These are phyloP conservation scores for fruit fly (Drosophila melanogaster) DNA, from an alignment of 1,140 invertebrate genomes.

Conservation along the genomic window DNA sequence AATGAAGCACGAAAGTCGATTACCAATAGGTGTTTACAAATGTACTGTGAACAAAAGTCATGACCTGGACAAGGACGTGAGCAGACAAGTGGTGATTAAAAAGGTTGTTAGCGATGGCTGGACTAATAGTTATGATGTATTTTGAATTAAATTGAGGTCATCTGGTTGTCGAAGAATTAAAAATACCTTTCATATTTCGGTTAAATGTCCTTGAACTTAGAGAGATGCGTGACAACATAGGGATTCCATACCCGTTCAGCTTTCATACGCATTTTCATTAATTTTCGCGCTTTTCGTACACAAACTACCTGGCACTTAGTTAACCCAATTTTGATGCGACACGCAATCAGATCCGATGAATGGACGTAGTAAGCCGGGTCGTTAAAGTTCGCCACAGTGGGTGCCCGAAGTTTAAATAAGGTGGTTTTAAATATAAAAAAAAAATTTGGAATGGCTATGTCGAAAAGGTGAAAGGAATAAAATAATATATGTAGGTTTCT, in stretches of 20 bases:
- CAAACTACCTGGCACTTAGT: constrained; percentile 69
- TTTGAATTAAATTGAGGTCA: constrained; percentile 16
- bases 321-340: constrained; percentile 71
- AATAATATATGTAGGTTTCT: no score
- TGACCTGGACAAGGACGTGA: constrained; percentile 48
- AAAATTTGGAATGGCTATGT: background rate
- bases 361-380: constrained; percentile 57
- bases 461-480: no score
- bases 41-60: constrained; percentile 4
- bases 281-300: constrained; percentile 56
- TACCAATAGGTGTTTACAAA: background rate
- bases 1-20: background rate
- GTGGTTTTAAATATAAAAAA: background rate
- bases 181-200: constrained; percentile 14
- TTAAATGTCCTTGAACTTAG: constrained; percentile 70
- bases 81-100: constrained; percentile 49
- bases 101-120: constrained; percentile 5
- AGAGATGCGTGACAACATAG: constrained; percentile 24
- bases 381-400: constrained; percentile 12
- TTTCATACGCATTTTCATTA: constrained; percentile 69
- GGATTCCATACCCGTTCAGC: constrained; percentile 20
- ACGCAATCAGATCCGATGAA: constrained; percentile 69
- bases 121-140: constrained; percentile 5
- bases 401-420: background rate
- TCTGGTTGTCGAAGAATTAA: background rate